phyloP scores from a whole-genome alignment of 2,888 invertebrate genomes.

The Drosophila hamatofila region DNA sequence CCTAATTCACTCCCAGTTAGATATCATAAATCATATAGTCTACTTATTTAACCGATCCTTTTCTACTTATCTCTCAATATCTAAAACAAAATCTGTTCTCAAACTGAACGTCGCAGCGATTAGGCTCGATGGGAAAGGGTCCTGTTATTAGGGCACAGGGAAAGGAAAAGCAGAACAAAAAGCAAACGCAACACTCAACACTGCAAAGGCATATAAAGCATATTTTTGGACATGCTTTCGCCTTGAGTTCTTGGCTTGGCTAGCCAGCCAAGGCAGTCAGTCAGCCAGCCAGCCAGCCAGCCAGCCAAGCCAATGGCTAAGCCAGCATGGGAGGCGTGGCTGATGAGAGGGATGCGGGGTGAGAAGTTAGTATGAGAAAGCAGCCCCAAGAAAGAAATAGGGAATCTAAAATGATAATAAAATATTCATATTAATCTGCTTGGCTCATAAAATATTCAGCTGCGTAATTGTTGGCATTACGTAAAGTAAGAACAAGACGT shows the following conservation, averaged over 20 bases:
- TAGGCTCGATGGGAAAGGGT: background rate
- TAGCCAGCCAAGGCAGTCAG: background rate
- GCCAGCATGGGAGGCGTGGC: conserved; percentile 22
- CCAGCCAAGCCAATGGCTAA: conserved; percentile 29
- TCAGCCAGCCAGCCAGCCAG: conserved; percentile 2
- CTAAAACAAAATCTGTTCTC: background rate
- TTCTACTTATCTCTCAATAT: background rate
- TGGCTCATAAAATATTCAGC: conserved; percentile 80
- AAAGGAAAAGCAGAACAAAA: background rate
- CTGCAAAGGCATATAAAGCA: conserved; percentile 71
- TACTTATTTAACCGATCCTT: background rate
- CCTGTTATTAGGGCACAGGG: conserved; percentile 19
- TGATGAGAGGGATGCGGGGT: background rate
- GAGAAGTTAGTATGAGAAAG: background rate
- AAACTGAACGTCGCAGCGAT: background rate
- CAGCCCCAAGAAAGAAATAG: conserved; percentile 57
- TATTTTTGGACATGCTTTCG: conserved; percentile 69
- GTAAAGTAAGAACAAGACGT: conserved; percentile 26
- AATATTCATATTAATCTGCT: conserved; percentile 83
- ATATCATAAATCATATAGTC: background rate
- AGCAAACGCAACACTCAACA: conserved; percentile 39
- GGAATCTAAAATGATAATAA: conserved; percentile 82
- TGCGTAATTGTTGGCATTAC: conserved; percentile 81
- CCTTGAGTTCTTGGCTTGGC: conserved; percentile 63
- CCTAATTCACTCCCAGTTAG: too few species aligned